These are phyloP conservation scores for Diprion similis DNA, from an alignment of 1,140 invertebrate genomes.

Conservation along the genomic window DNA sequence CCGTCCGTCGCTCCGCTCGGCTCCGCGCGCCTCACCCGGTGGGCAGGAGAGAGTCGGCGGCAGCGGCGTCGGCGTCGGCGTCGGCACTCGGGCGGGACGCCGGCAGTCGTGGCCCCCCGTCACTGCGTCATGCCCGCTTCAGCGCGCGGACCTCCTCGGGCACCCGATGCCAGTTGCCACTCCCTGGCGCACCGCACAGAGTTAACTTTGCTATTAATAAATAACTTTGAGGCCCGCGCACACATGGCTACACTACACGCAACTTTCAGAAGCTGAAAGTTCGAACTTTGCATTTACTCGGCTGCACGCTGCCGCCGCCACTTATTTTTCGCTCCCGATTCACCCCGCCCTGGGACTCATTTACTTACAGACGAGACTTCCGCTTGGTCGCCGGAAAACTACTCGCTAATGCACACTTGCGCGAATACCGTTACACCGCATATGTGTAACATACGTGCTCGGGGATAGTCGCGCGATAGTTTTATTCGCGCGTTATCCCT, in stretches of 20 bases:
- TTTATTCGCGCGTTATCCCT: too few species aligned
- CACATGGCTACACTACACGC: background rate
- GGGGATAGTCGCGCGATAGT: too few species aligned
- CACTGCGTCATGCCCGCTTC: constrained; percentile 10
- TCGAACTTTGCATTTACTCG: constrained; percentile 4
- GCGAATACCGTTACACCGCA: too few species aligned
- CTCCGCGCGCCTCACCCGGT: constrained; percentile 38
- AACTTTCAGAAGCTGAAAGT: too few species aligned
- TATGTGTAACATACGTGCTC: too few species aligned
- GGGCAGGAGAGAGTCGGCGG: constrained; percentile 17
- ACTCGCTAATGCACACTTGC: background rate
- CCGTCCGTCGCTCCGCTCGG: background rate
- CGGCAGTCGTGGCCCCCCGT: constrained; percentile 16
- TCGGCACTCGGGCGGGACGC: constrained; percentile 21
- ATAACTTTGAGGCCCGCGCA: constrained; percentile 21
- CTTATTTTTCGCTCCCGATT: background rate
- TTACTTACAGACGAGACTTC: background rate
- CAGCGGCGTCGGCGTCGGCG: constrained; percentile 24
- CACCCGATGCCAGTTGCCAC: constrained; percentile 25
- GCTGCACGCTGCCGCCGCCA: background rate
- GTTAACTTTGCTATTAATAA: constrained; percentile 25
- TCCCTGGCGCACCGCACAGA: constrained; percentile 25
- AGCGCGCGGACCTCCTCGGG: constrained; percentile 16
- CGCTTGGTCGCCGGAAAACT: background rate
- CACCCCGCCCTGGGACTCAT: background rate